Percentiles rank a stretch among this genome's conserved stretches.
Conservation (phyloP, 2,888 invertebrate species). For the Papilio elwesi region DNA sequence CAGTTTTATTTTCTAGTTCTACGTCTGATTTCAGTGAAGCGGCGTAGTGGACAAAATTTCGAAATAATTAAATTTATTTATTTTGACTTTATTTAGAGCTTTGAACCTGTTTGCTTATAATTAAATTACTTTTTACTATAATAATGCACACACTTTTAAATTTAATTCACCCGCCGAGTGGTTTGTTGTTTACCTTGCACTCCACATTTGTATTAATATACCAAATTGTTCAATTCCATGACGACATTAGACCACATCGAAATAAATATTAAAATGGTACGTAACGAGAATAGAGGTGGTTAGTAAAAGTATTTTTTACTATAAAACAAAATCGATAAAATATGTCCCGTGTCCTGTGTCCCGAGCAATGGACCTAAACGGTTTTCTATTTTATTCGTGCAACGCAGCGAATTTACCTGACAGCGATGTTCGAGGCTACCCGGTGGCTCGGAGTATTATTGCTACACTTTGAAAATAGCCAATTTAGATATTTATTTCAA, state of each 20-base stretch:
- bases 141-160: not conserved
- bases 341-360: slow-evolving; percentile 14
- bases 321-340: slow-evolving; percentile 10
- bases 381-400: slow-evolving; percentile 31
- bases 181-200: not conserved
- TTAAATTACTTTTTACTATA: not conserved
- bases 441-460: not conserved
- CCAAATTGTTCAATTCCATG: no score
- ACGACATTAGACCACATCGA: not conserved
- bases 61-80: no score
- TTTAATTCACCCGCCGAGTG: not conserved
- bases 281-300: slow-evolving; percentile 11
- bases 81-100: no score
- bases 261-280: not conserved
- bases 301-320: slow-evolving; percentile 16
- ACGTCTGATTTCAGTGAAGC: no score
- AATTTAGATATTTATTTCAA: slow-evolving; percentile 2
- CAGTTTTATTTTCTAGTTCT: slow-evolving; percentile 56
- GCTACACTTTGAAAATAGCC: not conserved
- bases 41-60: no score
- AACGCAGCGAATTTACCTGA: slow-evolving; percentile 21
- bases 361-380: slow-evolving; percentile 28
- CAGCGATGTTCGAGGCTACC: slow-evolving; percentile 12
- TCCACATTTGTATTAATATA: no score
- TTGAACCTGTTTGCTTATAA: no score